Evolutionary conservation across 1,140 invertebrate genomes (phyloP).

Genomic region (Apis mellifera): Amel_HAv3.1 CM009935.2:10946001-10946500

Average conservation of each 20-base stretch:
- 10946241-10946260: constrained; percentile 96
- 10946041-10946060: constrained; percentile 96
- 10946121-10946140: constrained; percentile 93
- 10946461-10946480: constrained; percentile 14
- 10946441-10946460: neutral
- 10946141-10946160: constrained; percentile 96
- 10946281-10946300: neutral
- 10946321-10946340: neutral
- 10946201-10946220: constrained; percentile 96
- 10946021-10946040: constrained; percentile 95
- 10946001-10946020: constrained; percentile 96
- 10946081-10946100: neutral
- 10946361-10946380: constrained; percentile 21
- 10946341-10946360: constrained; percentile 20
- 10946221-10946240: constrained; percentile 96
- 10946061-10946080: constrained; percentile 78
- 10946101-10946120: neutral
- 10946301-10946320: constrained; percentile 5
- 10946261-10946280: constrained; percentile 92
- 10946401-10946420: neutral
- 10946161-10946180: constrained; percentile 94
- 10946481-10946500: neutral
- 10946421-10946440: neutral
- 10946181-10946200: constrained; percentile 92
- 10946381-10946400: neutral